Percentiles rank a stretch among this genome's conserved stretches.
phyloP scores from a whole-genome alignment of 2,797 vertebrate genomes.

The Macroramphosus scolopax region DNA sequence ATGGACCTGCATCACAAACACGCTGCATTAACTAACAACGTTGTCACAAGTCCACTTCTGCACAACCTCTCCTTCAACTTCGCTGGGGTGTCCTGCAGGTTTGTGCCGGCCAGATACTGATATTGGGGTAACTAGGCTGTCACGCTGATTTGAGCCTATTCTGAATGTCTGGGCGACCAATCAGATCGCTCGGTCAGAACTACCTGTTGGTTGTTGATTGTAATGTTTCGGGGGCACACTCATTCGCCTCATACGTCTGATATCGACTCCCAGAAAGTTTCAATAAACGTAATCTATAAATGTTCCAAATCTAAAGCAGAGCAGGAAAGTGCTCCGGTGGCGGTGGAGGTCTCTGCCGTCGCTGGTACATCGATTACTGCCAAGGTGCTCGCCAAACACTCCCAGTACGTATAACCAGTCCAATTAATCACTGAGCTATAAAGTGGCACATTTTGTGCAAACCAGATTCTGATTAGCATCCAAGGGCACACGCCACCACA shows the following conservation, averaged over 20 bases:
- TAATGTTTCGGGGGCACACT: background rate
- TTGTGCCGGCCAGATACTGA: too few relatives aligned
- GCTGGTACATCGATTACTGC: conserved; percentile 42
- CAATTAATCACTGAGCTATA: conserved; percentile 54
- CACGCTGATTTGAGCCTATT: too few relatives aligned
- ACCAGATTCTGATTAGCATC: conserved; percentile 36
- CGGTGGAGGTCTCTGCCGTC: conserved; percentile 33
- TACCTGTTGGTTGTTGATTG: too few relatives aligned
- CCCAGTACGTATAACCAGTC: conserved; percentile 45
- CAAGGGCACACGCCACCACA: conserved; percentile 24
- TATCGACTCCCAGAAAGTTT: conserved; percentile 8
- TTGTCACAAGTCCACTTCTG: too few relatives aligned
- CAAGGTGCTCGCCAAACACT: conserved; percentile 34
- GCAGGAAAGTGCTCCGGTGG: conserved; percentile 21
- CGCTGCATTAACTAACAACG: conserved; percentile 4
- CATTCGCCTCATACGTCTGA: background rate
- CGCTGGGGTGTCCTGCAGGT: background rate
- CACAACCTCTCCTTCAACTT: background rate
- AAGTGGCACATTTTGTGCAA: conserved; percentile 51
- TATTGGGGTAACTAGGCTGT: too few relatives aligned
- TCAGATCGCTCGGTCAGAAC: too few relatives aligned
- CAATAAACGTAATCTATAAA: conserved; percentile 18
- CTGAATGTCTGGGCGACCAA: too few relatives aligned
- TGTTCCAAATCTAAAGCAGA: conserved; percentile 19
- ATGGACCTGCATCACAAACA: conserved; percentile 76